Percentiles rank a stretch among this genome's conserved stretches.
These are phyloP conservation scores for Sterrhoptilus dennistouni DNA, from an alignment of 2,113 vertebrate genomes.

Conservation along the genomic window DNA sequence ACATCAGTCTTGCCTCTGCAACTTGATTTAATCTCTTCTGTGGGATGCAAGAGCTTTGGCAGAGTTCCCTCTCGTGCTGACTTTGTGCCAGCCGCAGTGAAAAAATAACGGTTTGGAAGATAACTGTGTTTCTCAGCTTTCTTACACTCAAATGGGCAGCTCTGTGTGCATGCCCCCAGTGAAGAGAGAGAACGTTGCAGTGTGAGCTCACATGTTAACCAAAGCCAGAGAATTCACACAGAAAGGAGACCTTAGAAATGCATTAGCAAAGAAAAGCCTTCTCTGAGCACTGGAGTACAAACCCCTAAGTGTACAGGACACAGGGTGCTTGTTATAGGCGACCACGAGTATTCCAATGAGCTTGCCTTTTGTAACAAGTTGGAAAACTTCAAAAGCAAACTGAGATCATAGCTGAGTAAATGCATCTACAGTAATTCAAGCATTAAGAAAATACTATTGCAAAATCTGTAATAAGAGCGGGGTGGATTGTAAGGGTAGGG, in stretches of 20 bases:
- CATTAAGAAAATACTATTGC: background rate
- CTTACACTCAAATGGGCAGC: background rate
- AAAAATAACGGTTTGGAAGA: background rate
- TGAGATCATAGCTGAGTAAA: background rate
- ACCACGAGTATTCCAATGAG: background rate
- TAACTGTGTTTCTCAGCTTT: background rate
- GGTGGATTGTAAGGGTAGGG: background rate
- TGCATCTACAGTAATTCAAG: background rate
- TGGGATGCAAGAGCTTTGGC: background rate
- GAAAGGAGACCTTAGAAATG: background rate
- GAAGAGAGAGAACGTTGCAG: fast-evolving
- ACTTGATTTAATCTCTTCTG: background rate
- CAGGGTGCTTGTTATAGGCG: background rate
- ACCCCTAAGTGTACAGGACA: background rate
- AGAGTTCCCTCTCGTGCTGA: background rate
- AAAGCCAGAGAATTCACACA: background rate
- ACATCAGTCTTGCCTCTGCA: background rate
- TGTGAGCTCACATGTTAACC: background rate
- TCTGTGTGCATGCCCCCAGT: background rate
- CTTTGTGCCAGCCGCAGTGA: background rate
- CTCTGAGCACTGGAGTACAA: background rate
- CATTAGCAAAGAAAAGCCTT: background rate
- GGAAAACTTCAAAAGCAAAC: background rate
- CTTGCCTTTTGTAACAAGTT: background rate
- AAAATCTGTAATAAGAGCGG: background rate